These are phyloP conservation scores for Drosophila mettleri DNA, from an alignment of 2,888 invertebrate species.

Conservation along the genomic window DNA sequence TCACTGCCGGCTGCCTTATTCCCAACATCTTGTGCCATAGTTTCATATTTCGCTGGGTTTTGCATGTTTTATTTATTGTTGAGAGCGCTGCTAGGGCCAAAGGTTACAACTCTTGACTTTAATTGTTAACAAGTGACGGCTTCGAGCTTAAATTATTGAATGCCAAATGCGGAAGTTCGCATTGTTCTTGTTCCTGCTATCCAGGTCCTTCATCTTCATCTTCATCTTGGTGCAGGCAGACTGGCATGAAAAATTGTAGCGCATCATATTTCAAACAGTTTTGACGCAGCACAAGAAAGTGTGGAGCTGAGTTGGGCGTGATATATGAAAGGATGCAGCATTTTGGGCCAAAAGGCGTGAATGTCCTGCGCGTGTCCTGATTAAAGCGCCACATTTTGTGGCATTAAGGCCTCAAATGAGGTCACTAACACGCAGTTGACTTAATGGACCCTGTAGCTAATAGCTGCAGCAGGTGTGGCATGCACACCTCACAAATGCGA, in stretches of 20 bases:
- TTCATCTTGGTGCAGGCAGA: background rate
- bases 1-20: background rate
- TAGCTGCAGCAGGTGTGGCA: constrained; percentile 46
- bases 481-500: constrained; percentile 35
- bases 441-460: constrained; percentile 43
- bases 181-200: constrained; percentile 13
- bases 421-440: constrained; percentile 51
- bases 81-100: constrained; percentile 32
- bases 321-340: constrained; percentile 8
- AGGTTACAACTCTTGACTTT: constrained; percentile 78
- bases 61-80: constrained; percentile 74
- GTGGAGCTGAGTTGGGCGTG: background rate
- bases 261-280: constrained; percentile 56
- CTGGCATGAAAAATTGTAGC: constrained; percentile 52
- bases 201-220: constrained; percentile 1
- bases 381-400: constrained; percentile 55
- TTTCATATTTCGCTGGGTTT: constrained; percentile 73
- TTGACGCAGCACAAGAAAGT: constrained; percentile 27
- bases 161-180: constrained; percentile 45
- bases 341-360: constrained; percentile 20
- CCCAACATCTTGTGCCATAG: constrained; percentile 58
- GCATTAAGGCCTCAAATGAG: constrained; percentile 51
- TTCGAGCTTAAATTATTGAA: constrained; percentile 70
- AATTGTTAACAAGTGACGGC: constrained; percentile 76
- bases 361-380: constrained; percentile 21